These are phyloP conservation scores for Eupithecia dodoneata DNA, from an alignment of 2,888 invertebrate species.

Conservation along the genomic window DNA sequence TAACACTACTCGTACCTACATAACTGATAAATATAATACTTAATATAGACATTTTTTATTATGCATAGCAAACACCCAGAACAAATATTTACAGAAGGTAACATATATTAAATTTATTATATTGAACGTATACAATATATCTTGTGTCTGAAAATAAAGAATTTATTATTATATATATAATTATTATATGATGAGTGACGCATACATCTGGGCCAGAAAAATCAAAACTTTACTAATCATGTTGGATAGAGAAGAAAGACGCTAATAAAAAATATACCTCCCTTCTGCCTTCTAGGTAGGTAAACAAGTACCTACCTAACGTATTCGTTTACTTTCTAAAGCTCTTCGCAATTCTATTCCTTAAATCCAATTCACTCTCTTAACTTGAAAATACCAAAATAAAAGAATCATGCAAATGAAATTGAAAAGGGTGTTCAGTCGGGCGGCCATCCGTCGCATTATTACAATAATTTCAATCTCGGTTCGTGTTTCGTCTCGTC, in stretches of 20 bases:
- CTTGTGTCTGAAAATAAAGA: too few relatives aligned
- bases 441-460: slow-evolving; percentile 55
- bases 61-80: too few relatives aligned
- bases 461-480: slow-evolving; percentile 67
- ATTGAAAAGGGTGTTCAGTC: slow-evolving; percentile 29
- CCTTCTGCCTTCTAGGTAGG: too few relatives aligned
- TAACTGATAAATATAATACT: too few relatives aligned
- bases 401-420: slow-evolving; percentile 27
- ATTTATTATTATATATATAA: too few relatives aligned
- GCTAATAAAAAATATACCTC: too few relatives aligned
- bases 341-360: not conserved
- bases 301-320: not conserved
- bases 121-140: too few relatives aligned
- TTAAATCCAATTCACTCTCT: not conserved
- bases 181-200: not conserved
- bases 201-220: not conserved
- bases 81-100: too few relatives aligned
- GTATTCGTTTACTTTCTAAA: not conserved
- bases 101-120: too few relatives aligned
- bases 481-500: slow-evolving; percentile 49
- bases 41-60: too few relatives aligned
- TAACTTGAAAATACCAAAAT: not conserved
- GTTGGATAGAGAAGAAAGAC: too few relatives aligned
- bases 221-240: not conserved
- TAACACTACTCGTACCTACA: too few relatives aligned